phyloP scores from a whole-genome alignment of 2,113 vertebrate genomes.

The Cinclus cinclus region DNA sequence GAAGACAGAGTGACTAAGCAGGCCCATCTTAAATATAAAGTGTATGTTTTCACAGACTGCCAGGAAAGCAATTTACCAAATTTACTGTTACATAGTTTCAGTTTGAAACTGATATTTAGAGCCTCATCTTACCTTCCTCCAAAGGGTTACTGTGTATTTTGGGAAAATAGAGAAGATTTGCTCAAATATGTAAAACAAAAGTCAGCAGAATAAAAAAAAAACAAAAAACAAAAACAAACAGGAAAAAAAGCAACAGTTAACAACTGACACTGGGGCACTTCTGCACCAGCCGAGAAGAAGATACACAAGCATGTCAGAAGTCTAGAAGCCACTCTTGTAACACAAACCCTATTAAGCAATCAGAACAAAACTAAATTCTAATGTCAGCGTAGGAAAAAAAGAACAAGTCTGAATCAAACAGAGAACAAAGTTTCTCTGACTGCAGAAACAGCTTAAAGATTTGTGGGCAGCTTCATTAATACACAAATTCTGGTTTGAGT shows the following conservation, averaged over 20 bases:
- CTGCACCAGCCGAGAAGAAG: not conserved
- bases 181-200: not conserved
- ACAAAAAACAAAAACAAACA: too few species aligned
- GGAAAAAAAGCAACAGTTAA: rapidly evolving
- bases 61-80: not conserved
- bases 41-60: not conserved
- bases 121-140: not conserved
- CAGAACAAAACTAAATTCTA: not conserved
- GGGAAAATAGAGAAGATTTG: not conserved
- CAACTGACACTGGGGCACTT: not conserved
- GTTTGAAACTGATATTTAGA: not conserved
- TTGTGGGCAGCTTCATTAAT: not conserved
- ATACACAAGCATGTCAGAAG: not conserved
- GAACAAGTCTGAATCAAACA: not conserved
- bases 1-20: not conserved
- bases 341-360: not conserved
- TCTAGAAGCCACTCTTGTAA: not conserved
- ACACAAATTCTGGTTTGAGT: not conserved
- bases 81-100: not conserved
- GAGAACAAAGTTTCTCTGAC: not conserved
- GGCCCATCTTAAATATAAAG: not conserved
- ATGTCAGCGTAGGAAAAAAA: not conserved
- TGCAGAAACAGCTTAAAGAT: not conserved
- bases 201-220: not conserved
- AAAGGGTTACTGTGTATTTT: not conserved